Evolutionary conservation across 2,113 vertebrate species (phyloP), one percentile per base, ranked within the genome.

Genomic region (Drymodes brunneopygia): DNA sequence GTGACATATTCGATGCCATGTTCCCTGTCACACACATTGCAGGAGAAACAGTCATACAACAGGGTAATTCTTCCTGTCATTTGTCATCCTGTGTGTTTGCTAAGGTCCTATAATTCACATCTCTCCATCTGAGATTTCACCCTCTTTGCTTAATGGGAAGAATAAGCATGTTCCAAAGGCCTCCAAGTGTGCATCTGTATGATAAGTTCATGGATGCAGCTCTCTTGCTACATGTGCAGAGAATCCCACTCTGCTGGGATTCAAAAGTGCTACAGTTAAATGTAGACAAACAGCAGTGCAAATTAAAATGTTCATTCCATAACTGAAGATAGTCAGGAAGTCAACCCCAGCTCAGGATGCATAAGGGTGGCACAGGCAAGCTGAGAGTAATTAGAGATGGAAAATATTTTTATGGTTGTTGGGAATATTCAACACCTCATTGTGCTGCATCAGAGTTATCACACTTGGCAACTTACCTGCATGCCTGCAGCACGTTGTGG

Each of bases 1-100:
- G 99, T 96, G 99, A 99, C 97, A 99, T 99, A 96, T 99, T 99
- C 21, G 99, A 99, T 64, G 99, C 99, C 95, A 99, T 99, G 99
- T 99, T 99, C 82, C 99, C 99, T 0, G 99, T 99, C 91, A 99
- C 98, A 21, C 99, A 99, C 97, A 99, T 99, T 8, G 99, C 99
- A 18, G 99, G 99, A 81, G 99, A 99, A 97, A 99, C 99, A 0
- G 99, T 99, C 67, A 99, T 99, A 95, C 99, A 99, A 69, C 99
- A 99, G 98, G 99, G 99, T 99, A 97, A 97, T 3, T 86, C 65
- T 9, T 61, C 12, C 23, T 33, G 16, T 51, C 15, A 3, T 64
- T 74, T 89, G 51, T 44, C 7, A 24, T 48, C 31, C 48, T 64
- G 15, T 27, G 2, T 45, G 31, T 91, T 85, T 87, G 44, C 73